Conservation (phyloP, 1,140 invertebrate genomes). For the Drosophila burlai region DNA sequence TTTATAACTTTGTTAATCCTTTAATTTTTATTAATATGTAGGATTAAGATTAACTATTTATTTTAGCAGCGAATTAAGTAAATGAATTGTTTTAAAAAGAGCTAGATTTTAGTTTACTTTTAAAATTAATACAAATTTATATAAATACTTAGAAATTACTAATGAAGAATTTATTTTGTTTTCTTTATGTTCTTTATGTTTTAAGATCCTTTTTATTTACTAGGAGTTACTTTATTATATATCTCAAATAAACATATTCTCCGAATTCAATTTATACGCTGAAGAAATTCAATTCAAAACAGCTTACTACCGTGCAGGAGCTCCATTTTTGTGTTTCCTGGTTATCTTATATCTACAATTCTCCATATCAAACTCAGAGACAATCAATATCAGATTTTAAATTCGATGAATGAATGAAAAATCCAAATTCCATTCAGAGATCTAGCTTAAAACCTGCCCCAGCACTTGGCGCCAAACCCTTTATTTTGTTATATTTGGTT, state of each 20-base stretch:
- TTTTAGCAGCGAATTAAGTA: neutral
- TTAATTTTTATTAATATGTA: neutral
- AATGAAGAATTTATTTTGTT: too few relatives aligned
- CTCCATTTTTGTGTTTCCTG: neutral
- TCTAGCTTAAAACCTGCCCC: neutral
- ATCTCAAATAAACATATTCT: too few relatives aligned
- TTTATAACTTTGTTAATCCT: conserved; percentile 1
- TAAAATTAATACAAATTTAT: too few relatives aligned
- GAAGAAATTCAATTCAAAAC: neutral
- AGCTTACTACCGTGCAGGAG: neutral
- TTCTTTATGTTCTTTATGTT: too few relatives aligned
- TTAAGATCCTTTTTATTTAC: too few relatives aligned
- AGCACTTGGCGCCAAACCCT: conserved; percentile 35
- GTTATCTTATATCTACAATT: conserved; percentile 1
- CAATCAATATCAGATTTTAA: conserved; percentile 14
- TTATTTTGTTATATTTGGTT: conserved; percentile 1
- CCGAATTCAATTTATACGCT: neutral
- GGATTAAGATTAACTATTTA: too few relatives aligned
- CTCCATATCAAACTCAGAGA: neutral
- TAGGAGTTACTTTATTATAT: neutral
- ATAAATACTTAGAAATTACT: too few relatives aligned
- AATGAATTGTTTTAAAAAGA: rapidly evolving
- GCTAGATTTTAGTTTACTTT: too few relatives aligned
- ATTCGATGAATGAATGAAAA: conserved; percentile 34
- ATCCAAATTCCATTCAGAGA: conserved; percentile 14